These are phyloP conservation scores for Sebastiscus tertius DNA, from an alignment of 2,797 vertebrate genomes.

Conservation along the genomic window DNA sequence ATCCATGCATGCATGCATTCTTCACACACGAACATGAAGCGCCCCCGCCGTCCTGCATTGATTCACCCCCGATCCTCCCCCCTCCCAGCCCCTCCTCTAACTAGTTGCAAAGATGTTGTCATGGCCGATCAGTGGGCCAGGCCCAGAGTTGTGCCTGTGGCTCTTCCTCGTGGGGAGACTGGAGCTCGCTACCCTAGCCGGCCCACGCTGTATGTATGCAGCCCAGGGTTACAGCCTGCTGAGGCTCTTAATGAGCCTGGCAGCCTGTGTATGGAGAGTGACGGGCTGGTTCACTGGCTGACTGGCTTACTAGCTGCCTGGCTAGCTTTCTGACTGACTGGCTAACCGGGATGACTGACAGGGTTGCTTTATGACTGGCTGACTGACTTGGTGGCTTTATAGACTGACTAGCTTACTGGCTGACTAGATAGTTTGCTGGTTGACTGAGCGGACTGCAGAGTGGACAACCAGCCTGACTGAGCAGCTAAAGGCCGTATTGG, in stretches of 20 bases:
- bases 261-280: conserved; percentile 88
- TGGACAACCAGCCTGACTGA: neutral
- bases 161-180: conserved; percentile 86
- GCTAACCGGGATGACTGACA: conserved; percentile 7
- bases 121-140: conserved; percentile 92
- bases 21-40: conserved; percentile 57
- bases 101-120: conserved; percentile 98
- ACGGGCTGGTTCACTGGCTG: conserved; percentile 59
- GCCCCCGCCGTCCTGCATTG: conserved; percentile 70
- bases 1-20: conserved; percentile 77
- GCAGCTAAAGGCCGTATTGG: neutral
- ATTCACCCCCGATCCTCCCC: conserved; percentile 45
- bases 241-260: conserved; percentile 96
- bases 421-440: neutral
- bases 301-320: conserved; percentile 66
- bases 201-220: conserved; percentile 62
- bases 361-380: conserved; percentile 2
- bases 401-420: neutral
- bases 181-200: conserved; percentile 81
- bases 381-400: conserved; percentile 10
- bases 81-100: conserved; percentile 58
- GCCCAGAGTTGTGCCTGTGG: conserved; percentile 94
- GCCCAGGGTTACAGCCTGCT: conserved; percentile 88
- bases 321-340: conserved; percentile 36
- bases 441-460: neutral